Evolutionary conservation across 2,797 vertebrate genomes (phyloP).

Genomic region (Parauchenoglanis ngamensis): DNA sequence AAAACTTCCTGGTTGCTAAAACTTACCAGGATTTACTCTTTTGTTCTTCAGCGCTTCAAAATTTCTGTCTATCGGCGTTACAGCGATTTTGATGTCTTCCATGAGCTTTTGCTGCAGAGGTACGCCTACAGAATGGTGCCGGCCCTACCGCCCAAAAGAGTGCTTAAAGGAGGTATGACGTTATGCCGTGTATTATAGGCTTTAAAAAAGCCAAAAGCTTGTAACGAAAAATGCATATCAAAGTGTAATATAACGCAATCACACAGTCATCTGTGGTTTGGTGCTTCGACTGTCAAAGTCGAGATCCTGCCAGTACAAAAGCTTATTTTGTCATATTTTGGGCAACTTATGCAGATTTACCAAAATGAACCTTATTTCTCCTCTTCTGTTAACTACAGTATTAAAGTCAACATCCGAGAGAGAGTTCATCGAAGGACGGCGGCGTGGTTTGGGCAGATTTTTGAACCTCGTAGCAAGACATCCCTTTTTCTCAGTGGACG

Average conservation of each 20-base stretch:
- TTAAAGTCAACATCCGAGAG: conserved; percentile 81
- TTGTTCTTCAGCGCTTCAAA: conserved; percentile 78
- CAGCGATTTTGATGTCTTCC: conserved; percentile 95
- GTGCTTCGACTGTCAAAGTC: conserved; percentile 6
- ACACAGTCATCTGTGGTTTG: background rate
- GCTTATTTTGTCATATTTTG: background rate
- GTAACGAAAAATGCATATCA: conserved; percentile 8
- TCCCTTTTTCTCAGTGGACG: conserved; percentile 90
- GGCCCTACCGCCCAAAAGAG: conserved; percentile 90
- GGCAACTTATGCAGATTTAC: background rate
- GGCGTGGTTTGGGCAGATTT: conserved; percentile 88
- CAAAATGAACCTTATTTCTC: conserved; percentile 18
- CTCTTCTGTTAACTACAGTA: conserved; percentile 55
- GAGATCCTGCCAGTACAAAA: conserved; percentile 25
- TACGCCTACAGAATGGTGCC: conserved; percentile 94
- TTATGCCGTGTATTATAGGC: background rate
- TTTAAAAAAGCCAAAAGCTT: conserved; percentile 16
- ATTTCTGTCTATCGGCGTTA: conserved; percentile 90
- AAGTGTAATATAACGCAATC: background rate
- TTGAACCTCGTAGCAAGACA: conserved; percentile 93
- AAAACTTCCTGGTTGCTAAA: background rate
- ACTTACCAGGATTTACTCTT: background rate
- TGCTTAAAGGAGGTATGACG: conserved; percentile 88
- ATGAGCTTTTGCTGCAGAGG: conserved; percentile 90
- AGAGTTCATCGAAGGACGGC: conserved; percentile 92